A percentile compares a stretch with the other conserved stretches of the same genome.
Conservation (phyloP, 1,140 invertebrate genomes). For the Mamestra configurata region DNA sequence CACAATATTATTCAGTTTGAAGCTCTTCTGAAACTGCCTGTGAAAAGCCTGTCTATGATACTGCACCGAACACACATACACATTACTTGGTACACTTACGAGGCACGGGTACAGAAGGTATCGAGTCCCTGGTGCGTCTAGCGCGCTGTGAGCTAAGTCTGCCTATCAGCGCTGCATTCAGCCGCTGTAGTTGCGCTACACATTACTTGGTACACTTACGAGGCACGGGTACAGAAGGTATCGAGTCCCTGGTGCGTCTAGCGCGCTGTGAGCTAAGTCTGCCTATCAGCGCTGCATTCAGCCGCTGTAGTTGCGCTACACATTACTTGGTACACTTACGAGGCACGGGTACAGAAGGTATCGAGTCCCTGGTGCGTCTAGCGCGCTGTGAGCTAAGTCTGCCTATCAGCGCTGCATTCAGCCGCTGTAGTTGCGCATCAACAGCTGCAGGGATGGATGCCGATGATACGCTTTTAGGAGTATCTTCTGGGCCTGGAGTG, state of each 20-base stretch:
- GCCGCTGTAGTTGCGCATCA: conserved; percentile 74
- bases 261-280: conserved; percentile 63
- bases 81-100: conserved; percentile 51
- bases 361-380: conserved; percentile 61
- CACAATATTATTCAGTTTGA: too few relatives aligned
- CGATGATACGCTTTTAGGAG: neutral
- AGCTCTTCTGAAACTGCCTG: too few relatives aligned
- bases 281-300: conserved; percentile 71
- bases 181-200: conserved; percentile 72
- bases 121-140: conserved; percentile 61
- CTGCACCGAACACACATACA: too few relatives aligned
- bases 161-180: conserved; percentile 71
- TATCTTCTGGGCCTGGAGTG: neutral
- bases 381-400: conserved; percentile 63
- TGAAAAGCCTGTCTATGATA: too few relatives aligned
- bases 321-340: conserved; percentile 52
- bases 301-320: conserved; percentile 72
- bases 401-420: conserved; percentile 70
- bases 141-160: conserved; percentile 63
- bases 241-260: conserved; percentile 61
- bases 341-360: conserved; percentile 46
- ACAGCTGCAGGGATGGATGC: conserved; percentile 52
- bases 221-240: conserved; percentile 43
- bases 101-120: conserved; percentile 43
- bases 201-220: conserved; percentile 51